Evolutionary conservation across 2,113 vertebrate species (phyloP), one percentile per base, ranked within the genome.

Genomic region (Perccottus glenii): DNA sequence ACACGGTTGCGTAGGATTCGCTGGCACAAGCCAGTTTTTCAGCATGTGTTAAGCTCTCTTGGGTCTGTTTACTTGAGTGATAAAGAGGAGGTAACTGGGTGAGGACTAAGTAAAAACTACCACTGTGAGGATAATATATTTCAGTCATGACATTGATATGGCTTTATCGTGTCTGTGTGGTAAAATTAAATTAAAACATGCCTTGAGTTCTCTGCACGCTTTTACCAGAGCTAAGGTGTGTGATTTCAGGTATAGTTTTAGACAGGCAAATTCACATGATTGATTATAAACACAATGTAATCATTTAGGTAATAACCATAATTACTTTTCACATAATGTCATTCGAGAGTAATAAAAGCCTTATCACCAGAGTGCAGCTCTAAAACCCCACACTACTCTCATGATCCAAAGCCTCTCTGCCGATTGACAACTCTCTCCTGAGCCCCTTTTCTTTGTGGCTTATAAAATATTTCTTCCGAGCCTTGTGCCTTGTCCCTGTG

Each of bases 391-490:
- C 60, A 56, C 43, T 68, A 35, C 42, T 48, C 57, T 46, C 56
- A 82, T 48, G n/a, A 64, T 67, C 59, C 57, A 44, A 12, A 51
- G 47, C 51, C 36, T 14, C 44, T 10, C 40, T 68, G 16, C 64
- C 27, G 1, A 47, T 19, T 64, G 38, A 7, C 5, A 40, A 8
- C 8, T 40, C 60, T 53, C 55, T 53, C 42, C 42, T 36, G 53
- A 74, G 70, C 16, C 19, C 45, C 27, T 67, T 78, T 80, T 73
- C 50, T 69, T 64, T 48, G 74, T 42, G 36, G 73, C 75, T 85
- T 82, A 81, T 90, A 80, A 87, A 86, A 86, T 84, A 83, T 87
- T 85, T 86, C 77, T 87, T 61, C 64, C 71, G 73, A 68, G 47
- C 62, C 66, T 70, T 80, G 67, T 55, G 69, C 47, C 64, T 53